A percentile compares a stretch with the other conserved stretches of the same genome.
Conservation (phyloP, 1,140 invertebrate species). For the Drosophila ananassae region DNA sequence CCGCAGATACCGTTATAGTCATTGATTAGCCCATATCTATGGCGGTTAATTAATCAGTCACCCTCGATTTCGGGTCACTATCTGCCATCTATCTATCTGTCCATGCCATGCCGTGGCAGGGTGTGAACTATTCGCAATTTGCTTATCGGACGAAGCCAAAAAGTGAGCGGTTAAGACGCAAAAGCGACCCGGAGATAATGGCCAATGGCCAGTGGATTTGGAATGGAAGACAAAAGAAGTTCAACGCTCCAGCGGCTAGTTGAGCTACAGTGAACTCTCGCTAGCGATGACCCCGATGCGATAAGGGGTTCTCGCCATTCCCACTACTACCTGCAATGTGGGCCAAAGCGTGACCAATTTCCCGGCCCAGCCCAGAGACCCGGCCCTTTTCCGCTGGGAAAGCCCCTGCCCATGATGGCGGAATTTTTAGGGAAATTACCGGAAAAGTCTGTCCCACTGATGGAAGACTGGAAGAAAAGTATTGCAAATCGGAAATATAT, state of each 20-base stretch:
- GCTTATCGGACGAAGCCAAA: conserved; percentile 36
- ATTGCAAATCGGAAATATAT: background rate
- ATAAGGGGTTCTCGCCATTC: conserved; percentile 25
- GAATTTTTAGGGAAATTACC: conserved; percentile 31
- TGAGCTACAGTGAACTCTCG: conserved; percentile 25
- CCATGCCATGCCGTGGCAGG: conserved; percentile 9
- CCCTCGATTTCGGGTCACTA: conserved; percentile 32
- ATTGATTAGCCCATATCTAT: conserved; percentile 41
- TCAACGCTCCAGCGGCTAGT: conserved; percentile 37
- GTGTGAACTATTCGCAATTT: conserved; percentile 40
- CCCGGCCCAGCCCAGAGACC: background rate
- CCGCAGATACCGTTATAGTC: conserved; percentile 38
- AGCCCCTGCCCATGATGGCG: conserved; percentile 4
- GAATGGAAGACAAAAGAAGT: conserved; percentile 38
- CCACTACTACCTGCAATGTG: conserved; percentile 40
- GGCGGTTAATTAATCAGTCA: conserved; percentile 37
- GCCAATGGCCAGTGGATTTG: conserved; percentile 34
- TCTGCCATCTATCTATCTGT: conserved; percentile 21
- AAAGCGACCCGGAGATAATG: conserved; percentile 31
- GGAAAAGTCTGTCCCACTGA: conserved; percentile 17
- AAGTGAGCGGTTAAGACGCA: conserved; percentile 32
- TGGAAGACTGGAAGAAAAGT: background rate
- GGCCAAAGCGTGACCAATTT: conserved; percentile 44
- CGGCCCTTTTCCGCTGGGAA: conserved; percentile 29
- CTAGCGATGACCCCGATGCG: background rate